Percentiles rank a stretch among this genome's conserved stretches.
Evolutionary conservation across 2,888 invertebrate species (phyloP).

Genomic region (Galerucella pusilla): DNA sequence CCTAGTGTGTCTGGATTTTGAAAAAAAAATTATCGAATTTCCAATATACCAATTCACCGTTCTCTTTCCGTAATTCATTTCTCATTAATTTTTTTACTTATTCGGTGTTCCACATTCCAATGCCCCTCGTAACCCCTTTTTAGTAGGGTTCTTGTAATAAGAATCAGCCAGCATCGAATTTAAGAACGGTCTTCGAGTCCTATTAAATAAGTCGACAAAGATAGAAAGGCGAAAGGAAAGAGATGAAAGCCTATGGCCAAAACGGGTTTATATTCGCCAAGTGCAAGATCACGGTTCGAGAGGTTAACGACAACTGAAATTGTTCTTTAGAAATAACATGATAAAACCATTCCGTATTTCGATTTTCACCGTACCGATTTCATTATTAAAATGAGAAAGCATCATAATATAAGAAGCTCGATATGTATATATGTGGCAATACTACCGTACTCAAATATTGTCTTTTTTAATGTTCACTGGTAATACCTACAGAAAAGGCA

Average conservation of each 20-base stretch:
- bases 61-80: neutral
- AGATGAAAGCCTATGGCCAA: conserved; percentile 22
- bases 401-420: neutral
- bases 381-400: neutral
- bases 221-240: conserved; percentile 3
- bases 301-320: conserved; percentile 33
- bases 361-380: neutral
- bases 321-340: conserved; percentile 11
- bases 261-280: conserved; percentile 31
- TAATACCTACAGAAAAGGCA: no score
- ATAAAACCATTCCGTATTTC: conserved; percentile 7
- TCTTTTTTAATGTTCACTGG: no score
- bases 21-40: neutral
- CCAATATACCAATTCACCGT: neutral
- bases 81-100: neutral
- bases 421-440: neutral
- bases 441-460: no score
- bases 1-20: neutral
- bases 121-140: neutral
- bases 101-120: neutral
- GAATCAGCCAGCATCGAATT: conserved; percentile 29
- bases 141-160: conserved; percentile 13
- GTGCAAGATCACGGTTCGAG: conserved; percentile 30
- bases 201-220: conserved; percentile 24
- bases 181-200: conserved; percentile 25